A percentile compares a stretch with the other conserved stretches of the same genome.
Conservation (phyloP, 2,888 invertebrate genomes). For the Leucania comma region DNA sequence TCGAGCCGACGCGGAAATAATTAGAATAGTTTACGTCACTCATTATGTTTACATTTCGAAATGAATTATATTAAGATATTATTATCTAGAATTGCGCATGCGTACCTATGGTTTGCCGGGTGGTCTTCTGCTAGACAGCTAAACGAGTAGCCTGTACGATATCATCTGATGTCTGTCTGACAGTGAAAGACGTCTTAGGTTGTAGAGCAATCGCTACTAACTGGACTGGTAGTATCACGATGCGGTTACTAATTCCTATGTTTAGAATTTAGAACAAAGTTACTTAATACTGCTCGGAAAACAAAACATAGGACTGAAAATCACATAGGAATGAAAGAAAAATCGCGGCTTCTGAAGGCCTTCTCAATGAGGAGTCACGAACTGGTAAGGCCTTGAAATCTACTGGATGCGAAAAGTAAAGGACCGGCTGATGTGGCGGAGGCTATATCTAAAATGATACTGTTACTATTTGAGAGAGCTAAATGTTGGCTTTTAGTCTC, state of each 20-base stretch:
- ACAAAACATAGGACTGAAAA: not conserved
- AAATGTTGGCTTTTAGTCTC: not conserved
- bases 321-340: not conserved
- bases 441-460: too few relatives aligned
- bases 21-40: slow-evolving; percentile 79
- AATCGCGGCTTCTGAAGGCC: not conserved
- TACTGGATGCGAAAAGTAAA: too few relatives aligned
- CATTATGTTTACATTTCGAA: slow-evolving; percentile 56
- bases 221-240: not conserved
- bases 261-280: not conserved
- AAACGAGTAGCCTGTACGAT: slow-evolving; percentile 17
- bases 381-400: not conserved
- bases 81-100: slow-evolving; percentile 43
- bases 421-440: too few relatives aligned
- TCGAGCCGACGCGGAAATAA: slow-evolving; percentile 83
- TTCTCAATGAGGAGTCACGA: not conserved
- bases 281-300: too few relatives aligned
- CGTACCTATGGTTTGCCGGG: slow-evolving; percentile 23
- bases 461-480: not conserved
- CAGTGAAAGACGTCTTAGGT: not conserved
- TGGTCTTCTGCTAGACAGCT: slow-evolving; percentile 32
- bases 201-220: not conserved
- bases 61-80: slow-evolving; percentile 46
- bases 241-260: not conserved
- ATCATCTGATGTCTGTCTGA: not conserved